These are phyloP conservation scores for Nephila pilipes DNA, from an alignment of 1,140 invertebrate species.

Conservation along the genomic window DNA sequence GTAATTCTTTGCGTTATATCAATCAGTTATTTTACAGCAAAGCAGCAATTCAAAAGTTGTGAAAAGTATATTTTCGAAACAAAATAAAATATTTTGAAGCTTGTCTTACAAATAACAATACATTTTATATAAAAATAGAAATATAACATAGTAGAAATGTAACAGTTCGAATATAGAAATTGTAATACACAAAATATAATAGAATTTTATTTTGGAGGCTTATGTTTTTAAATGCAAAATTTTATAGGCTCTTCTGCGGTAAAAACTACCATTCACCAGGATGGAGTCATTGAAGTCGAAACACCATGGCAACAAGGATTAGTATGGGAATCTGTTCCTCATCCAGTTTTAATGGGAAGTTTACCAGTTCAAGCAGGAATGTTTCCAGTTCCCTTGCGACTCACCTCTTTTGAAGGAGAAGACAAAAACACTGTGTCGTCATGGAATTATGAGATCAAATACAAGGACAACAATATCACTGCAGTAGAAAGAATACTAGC, in stretches of 20 bases:
- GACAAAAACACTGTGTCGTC: slow-evolving; percentile 94
- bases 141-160: no score
- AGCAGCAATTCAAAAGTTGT: no score
- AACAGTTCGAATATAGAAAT: no score
- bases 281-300: slow-evolving; percentile 82
- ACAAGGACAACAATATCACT: slow-evolving; percentile 77
- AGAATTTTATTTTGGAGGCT: not conserved
- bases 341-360: slow-evolving; percentile 92
- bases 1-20: no score
- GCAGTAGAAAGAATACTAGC: slow-evolving; percentile 78
- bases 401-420: slow-evolving; percentile 84
- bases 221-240: not conserved
- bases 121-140: no score
- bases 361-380: slow-evolving; percentile 95
- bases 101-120: no score
- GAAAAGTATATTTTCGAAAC: no score
- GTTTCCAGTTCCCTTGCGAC: slow-evolving; percentile 93
- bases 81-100: no score
- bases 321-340: slow-evolving; percentile 86
- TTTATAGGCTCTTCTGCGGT: slow-evolving; percentile 79
- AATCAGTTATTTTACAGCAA: no score
- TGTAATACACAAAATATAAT: no score
- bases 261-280: slow-evolving; percentile 81
- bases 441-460: slow-evolving; percentile 88
- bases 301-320: slow-evolving; percentile 82